Percentiles rank a stretch among this genome's conserved stretches.
phyloP scores from a whole-genome alignment of 2,888 invertebrate species.

The Yponomeuta evonymella region DNA sequence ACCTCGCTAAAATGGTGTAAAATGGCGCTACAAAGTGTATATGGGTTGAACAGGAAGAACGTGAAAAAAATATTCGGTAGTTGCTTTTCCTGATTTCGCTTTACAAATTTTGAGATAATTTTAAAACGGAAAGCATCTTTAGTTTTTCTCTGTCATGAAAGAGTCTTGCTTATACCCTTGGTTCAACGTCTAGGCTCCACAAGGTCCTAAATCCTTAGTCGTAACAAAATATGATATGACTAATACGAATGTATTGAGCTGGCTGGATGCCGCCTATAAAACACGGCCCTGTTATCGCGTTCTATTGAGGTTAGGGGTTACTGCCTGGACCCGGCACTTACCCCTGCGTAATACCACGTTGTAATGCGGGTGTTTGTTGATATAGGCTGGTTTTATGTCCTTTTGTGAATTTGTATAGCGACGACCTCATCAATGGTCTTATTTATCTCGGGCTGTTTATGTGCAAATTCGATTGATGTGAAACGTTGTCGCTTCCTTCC shows the following conservation, averaged over 20 bases:
- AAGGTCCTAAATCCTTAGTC: not conserved
- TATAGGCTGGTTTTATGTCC: not conserved
- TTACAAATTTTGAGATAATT: too few species aligned
- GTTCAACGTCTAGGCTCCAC: not conserved
- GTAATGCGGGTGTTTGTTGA: not conserved
- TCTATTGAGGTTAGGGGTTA: constrained; percentile 2
- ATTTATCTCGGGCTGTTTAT: not conserved
- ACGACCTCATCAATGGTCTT: not conserved
- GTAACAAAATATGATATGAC: constrained; percentile 12
- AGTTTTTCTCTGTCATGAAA: not conserved
- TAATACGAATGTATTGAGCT: constrained; percentile 8
- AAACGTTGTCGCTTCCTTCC: too few species aligned
- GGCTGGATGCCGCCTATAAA: not conserved
- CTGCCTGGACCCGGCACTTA: not conserved
- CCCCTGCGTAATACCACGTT: not conserved
- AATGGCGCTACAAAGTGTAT: too few species aligned
- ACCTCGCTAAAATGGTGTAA: too few species aligned
- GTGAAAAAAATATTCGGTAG: too few species aligned
- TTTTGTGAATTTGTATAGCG: not conserved
- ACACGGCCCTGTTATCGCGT: not conserved
- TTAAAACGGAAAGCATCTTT: not conserved
- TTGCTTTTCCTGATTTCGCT: too few species aligned
- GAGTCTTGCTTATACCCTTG: too few species aligned
- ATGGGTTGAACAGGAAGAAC: too few species aligned
- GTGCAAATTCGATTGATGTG: not conserved